Evolutionary conservation across 2,113 vertebrate genomes (phyloP).

Genomic region (Narcine bancroftii): DNA sequence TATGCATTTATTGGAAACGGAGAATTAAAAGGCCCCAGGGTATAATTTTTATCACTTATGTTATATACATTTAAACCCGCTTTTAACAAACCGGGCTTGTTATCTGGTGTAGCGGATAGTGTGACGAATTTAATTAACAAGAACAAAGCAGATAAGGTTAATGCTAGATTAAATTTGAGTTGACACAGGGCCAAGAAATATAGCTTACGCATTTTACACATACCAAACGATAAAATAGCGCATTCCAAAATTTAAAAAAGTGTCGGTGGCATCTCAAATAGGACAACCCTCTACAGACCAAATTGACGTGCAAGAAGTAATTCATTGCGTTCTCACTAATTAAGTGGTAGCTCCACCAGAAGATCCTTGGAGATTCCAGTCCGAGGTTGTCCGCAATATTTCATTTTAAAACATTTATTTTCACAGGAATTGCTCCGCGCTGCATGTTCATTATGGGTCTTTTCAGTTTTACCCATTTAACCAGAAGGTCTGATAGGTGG

Average conservation of each 20-base stretch:
- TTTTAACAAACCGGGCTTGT: background rate
- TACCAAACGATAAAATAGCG: background rate
- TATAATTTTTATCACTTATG: background rate
- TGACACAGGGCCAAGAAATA: no score
- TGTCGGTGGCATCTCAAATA: background rate
- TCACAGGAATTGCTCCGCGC: background rate
- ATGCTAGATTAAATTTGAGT: background rate
- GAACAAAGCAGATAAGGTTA: background rate
- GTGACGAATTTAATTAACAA: background rate
- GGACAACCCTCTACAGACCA: background rate
- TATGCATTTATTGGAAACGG: no score
- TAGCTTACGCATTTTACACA: no score
- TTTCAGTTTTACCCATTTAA: conserved; percentile 3
- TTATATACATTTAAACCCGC: background rate
- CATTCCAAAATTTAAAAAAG: background rate
- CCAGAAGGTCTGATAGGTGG: background rate
- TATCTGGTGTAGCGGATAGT: background rate
- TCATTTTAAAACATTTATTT: background rate
- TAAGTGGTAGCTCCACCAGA: background rate
- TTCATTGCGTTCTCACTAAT: background rate
- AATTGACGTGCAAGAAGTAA: background rate
- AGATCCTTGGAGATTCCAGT: background rate
- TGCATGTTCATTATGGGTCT: background rate
- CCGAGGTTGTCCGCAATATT: no score
- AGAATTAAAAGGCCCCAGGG: background rate